A percentile compares a stretch with the other conserved stretches of the same genome.
Conservation (phyloP, 2,888 invertebrate species). For the Sarcophaga rosellei region DNA sequence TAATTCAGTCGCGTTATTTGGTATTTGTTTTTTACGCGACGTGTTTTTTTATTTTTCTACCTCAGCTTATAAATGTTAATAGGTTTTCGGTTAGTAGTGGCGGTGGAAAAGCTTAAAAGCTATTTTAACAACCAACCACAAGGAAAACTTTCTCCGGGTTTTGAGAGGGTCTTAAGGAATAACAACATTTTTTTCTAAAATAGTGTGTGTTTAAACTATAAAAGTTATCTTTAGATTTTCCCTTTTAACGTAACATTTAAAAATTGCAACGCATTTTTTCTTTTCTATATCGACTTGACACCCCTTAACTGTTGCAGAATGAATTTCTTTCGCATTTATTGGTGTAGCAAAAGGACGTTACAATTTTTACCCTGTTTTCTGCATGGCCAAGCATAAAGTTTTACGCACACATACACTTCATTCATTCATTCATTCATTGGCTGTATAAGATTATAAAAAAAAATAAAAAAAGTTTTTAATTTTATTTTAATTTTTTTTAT, state of each 20-base stretch:
- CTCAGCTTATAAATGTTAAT: constrained; percentile 44
- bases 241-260: background rate
- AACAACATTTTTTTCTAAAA: too few species aligned
- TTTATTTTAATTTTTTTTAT: background rate
- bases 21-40: background rate
- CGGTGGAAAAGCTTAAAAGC: constrained; percentile 32
- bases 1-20: constrained; percentile 49
- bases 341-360: constrained; percentile 44
- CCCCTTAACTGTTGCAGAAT: background rate
- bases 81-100: constrained; percentile 24
- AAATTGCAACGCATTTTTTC: constrained; percentile 2
- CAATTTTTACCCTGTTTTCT: constrained; percentile 59
- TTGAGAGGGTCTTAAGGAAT: too few species aligned
- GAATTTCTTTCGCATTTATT: background rate
- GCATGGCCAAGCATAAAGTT: constrained; percentile 65
- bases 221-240: background rate
- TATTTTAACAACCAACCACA: constrained; percentile 14
- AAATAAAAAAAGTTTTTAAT: background rate
- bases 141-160: constrained; percentile 4
- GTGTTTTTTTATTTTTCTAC: constrained; percentile 42
- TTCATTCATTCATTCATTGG: constrained; percentile 50
- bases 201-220: background rate
- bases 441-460: constrained; percentile 58
- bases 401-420: constrained; percentile 26
- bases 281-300: background rate